phyloP scores from a whole-genome alignment of 2,113 vertebrate genomes.

The Cnemophilus loriae region DNA sequence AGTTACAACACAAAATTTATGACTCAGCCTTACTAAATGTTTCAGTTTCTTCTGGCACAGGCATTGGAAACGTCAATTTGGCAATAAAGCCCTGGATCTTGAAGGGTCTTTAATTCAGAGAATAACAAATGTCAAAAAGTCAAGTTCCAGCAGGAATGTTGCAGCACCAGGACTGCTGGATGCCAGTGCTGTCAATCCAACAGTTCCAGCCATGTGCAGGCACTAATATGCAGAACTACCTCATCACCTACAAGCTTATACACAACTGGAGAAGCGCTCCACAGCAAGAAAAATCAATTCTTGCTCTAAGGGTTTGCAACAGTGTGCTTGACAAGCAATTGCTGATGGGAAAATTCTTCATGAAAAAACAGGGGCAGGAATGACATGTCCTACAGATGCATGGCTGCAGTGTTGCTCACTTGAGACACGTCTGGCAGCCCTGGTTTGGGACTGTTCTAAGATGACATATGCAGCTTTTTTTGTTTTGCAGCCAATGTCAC shows the following conservation, averaged over 20 bases:
- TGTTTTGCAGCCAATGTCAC: neutral
- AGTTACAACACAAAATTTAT: neutral
- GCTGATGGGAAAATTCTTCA: neutral
- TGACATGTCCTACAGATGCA: neutral
- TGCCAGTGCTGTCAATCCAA: neutral
- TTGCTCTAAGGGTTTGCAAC: neutral
- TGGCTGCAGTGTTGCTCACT: neutral
- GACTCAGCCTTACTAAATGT: neutral
- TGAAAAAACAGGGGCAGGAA: neutral
- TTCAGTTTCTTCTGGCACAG: conserved; percentile 3
- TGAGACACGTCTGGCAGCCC: neutral
- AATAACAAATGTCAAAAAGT: neutral
- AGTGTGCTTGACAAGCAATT: neutral
- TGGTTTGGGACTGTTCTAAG: neutral
- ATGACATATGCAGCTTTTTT: neutral
- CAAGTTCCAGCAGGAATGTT: neutral
- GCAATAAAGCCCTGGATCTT: neutral
- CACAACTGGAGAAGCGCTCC: neutral
- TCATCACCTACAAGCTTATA: neutral
- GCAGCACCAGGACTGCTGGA: neutral
- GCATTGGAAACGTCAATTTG: neutral
- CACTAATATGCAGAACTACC: neutral
- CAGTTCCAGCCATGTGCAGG: neutral
- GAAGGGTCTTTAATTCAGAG: conserved; percentile 20
- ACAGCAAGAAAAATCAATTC: neutral